Evolutionary conservation across 2,888 invertebrate genomes (phyloP).

Genomic region (Sesia apiformis): DNA sequence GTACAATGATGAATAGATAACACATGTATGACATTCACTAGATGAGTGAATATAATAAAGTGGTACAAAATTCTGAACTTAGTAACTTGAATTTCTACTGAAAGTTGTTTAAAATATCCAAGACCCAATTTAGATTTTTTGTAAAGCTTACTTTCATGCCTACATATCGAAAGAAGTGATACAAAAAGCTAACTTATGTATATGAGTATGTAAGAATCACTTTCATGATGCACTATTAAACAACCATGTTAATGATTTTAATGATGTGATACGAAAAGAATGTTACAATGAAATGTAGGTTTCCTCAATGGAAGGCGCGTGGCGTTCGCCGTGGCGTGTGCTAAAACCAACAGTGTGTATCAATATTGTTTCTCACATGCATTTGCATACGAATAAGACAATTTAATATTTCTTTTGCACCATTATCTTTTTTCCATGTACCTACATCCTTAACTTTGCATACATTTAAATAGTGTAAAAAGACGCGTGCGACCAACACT

Average conservation of each 20-base stretch:
- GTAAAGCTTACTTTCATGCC: too few species aligned
- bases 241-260: too few species aligned
- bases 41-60: neutral
- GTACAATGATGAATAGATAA: constrained; percentile 30
- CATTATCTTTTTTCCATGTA: constrained; percentile 52
- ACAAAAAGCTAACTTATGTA: too few species aligned
- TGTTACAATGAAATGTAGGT: neutral
- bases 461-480: constrained; percentile 49
- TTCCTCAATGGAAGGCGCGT: constrained; percentile 21
- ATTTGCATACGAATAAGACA: constrained; percentile 58
- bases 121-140: too few species aligned
- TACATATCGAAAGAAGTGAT: too few species aligned
- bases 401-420: constrained; percentile 52
- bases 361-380: constrained; percentile 51
- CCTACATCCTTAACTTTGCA: constrained; percentile 44
- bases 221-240: too few species aligned
- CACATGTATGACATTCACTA: neutral
- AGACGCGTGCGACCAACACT: constrained; percentile 44
- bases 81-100: too few species aligned
- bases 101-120: too few species aligned
- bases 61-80: too few species aligned
- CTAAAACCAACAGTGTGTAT: constrained; percentile 26
- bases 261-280: too few species aligned
- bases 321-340: constrained; percentile 29
- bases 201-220: too few species aligned